phyloP scores from a whole-genome alignment of 1,140 invertebrate species.

The Cheumatopsyche charites region DNA sequence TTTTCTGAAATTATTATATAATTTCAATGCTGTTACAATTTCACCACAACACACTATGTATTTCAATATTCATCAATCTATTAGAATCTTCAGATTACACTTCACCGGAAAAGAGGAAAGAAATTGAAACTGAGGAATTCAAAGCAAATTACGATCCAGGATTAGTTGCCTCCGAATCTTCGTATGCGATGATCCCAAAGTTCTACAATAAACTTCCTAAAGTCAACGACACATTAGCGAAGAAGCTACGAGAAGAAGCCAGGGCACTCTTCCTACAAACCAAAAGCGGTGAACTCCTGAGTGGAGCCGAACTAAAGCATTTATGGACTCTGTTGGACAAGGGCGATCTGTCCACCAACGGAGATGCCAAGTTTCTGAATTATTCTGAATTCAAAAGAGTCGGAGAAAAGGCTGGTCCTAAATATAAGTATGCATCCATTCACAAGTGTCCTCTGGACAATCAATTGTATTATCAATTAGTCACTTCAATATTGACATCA shows the following conservation, averaged over 20 bases:
- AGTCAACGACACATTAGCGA: slow-evolving; percentile 75
- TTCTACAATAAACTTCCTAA: slow-evolving; percentile 82
- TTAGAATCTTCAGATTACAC: slow-evolving; percentile 42
- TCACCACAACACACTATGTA: background rate
- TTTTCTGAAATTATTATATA: background rate
- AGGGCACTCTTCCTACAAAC: slow-evolving; percentile 84
- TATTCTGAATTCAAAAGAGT: slow-evolving; percentile 86
- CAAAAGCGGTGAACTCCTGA: slow-evolving; percentile 79
- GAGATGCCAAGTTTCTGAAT: slow-evolving; percentile 83
- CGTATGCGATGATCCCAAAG: slow-evolving; percentile 54
- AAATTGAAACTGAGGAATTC: slow-evolving; percentile 38
- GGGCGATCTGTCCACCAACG: slow-evolving; percentile 73
- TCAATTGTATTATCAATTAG: too few species aligned
- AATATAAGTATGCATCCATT: slow-evolving; percentile 69
- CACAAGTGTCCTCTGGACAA: too few species aligned
- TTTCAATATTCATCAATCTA: background rate
- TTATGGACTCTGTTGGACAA: slow-evolving; percentile 84
- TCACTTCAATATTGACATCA: too few species aligned
- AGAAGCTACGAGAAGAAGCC: slow-evolving; percentile 87
- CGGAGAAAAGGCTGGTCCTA: slow-evolving; percentile 69
- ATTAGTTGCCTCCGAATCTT: slow-evolving; percentile 21
- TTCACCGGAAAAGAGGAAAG: slow-evolving; percentile 21
- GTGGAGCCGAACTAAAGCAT: slow-evolving; percentile 86
- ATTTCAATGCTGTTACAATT: background rate
- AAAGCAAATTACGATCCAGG: slow-evolving; percentile 38